Evolutionary conservation across 2,797 vertebrate genomes (phyloP).

Genomic region (Acropternis orthonyx): DNA sequence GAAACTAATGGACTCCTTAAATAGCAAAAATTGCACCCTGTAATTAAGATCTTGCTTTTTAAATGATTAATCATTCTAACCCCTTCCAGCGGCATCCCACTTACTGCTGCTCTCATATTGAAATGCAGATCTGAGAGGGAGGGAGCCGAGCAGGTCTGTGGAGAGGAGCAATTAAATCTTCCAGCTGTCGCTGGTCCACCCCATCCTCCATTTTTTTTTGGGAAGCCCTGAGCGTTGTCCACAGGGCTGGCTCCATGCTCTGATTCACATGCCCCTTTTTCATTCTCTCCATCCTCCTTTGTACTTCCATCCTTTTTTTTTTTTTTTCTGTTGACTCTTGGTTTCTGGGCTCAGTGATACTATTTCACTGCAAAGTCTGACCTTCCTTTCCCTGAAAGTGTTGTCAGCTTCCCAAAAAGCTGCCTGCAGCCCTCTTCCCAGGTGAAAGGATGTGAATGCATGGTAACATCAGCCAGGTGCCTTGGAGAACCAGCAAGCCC

Average conservation of each 20-base stretch:
- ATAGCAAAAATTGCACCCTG: slow-evolving; percentile 84
- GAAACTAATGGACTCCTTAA: slow-evolving; percentile 84
- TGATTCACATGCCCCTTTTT: background rate
- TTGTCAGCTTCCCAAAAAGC: background rate
- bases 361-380: background rate
- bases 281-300: background rate
- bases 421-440: background rate
- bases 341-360: background rate
- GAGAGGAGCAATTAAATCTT: slow-evolving; percentile 81
- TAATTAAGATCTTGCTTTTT: slow-evolving; percentile 86
- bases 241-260: background rate
- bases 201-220: slow-evolving; percentile 30
- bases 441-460: background rate
- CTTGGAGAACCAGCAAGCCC: background rate
- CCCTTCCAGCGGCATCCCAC: slow-evolving; percentile 79
- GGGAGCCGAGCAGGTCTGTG: slow-evolving; percentile 68
- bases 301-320: background rate
- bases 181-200: slow-evolving; percentile 77
- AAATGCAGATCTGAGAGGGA: slow-evolving; percentile 79
- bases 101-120: slow-evolving; percentile 80
- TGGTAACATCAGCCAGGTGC: background rate
- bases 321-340: background rate
- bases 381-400: background rate
- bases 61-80: slow-evolving; percentile 85
- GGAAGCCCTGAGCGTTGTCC: slow-evolving; percentile 54